Evolutionary conservation across 1,140 invertebrate species (phyloP).

Genomic region (Drosophila punjabiensis): DNA sequence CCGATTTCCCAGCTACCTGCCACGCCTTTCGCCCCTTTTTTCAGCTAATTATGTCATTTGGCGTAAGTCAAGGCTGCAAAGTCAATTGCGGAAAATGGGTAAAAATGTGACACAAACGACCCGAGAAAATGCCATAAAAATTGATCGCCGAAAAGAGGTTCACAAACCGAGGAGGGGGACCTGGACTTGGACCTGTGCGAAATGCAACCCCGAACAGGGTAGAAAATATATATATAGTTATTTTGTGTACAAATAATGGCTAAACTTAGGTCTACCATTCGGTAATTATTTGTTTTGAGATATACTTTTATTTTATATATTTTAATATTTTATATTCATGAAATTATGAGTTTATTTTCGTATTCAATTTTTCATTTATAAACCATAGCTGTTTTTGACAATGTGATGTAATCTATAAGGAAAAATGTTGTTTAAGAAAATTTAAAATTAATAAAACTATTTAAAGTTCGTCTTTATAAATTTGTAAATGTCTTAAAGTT

Average conservation of each 20-base stretch:
- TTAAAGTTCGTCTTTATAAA: too few species aligned
- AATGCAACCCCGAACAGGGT: not conserved
- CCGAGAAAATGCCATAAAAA: constrained; percentile 38
- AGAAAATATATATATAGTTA: not conserved
- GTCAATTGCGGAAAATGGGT: constrained; percentile 70
- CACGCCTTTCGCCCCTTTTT: constrained; percentile 29
- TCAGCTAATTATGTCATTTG: constrained; percentile 77
- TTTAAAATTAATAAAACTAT: not conserved
- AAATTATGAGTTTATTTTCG: not conserved
- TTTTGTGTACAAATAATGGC: too few species aligned
- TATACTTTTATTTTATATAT: not conserved
- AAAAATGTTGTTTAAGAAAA: not conserved
- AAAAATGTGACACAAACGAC: constrained; percentile 46
- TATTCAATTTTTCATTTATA: not conserved
- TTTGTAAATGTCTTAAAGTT: too few species aligned
- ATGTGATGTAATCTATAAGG: not conserved
- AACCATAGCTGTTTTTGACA: not conserved
- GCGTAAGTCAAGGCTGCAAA: constrained; percentile 77
- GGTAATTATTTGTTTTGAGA: not conserved
- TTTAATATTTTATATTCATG: not conserved
- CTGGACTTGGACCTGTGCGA: not conserved
- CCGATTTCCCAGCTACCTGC: constrained; percentile 45
- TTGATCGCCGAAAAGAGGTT: constrained; percentile 16
- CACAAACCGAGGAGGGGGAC: not conserved
- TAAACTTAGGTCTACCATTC: not conserved